phyloP scores from a whole-genome alignment of 2,797 vertebrate species.

The Cottoperca gobio region DNA sequence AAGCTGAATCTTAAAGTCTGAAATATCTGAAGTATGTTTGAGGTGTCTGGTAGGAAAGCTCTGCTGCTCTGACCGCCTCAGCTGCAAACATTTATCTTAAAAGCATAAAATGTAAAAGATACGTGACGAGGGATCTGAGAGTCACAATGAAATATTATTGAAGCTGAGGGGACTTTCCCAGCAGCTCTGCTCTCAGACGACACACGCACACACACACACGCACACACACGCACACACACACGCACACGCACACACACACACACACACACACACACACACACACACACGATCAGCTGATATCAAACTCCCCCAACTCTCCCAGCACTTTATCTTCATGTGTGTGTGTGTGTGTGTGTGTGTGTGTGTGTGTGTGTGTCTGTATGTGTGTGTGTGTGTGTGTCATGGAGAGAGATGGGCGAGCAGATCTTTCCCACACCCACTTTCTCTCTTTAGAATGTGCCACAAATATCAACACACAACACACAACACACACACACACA shows the following conservation, averaged over 20 bases:
- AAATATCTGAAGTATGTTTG: too few species aligned
- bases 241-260: slow-evolving; percentile 19
- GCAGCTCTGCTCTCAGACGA: slow-evolving; percentile 11
- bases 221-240: not conserved
- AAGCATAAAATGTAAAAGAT: not conserved
- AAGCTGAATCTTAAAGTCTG: too few species aligned
- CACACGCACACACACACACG: slow-evolving; percentile 17
- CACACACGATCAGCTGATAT: slow-evolving; percentile 66
- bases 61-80: too few species aligned
- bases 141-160: slow-evolving; percentile 23
- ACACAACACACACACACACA: slow-evolving; percentile 34
- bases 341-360: too few species aligned
- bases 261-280: slow-evolving; percentile 26
- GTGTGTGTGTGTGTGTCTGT: not conserved
- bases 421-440: slow-evolving; percentile 73
- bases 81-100: too few species aligned
- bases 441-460: slow-evolving; percentile 61
- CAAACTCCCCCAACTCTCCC: too few species aligned
- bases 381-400: slow-evolving; percentile 44
- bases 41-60: too few species aligned
- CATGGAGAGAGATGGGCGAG: slow-evolving; percentile 30
- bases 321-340: too few species aligned
- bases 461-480: slow-evolving; percentile 56
- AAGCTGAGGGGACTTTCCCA: slow-evolving; percentile 64
- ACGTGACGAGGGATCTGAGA: slow-evolving; percentile 30